Evolutionary conservation across 2,113 vertebrate species (phyloP), one percentile per base, ranked within the genome.

Genomic region (Psettodes erumei): DNA sequence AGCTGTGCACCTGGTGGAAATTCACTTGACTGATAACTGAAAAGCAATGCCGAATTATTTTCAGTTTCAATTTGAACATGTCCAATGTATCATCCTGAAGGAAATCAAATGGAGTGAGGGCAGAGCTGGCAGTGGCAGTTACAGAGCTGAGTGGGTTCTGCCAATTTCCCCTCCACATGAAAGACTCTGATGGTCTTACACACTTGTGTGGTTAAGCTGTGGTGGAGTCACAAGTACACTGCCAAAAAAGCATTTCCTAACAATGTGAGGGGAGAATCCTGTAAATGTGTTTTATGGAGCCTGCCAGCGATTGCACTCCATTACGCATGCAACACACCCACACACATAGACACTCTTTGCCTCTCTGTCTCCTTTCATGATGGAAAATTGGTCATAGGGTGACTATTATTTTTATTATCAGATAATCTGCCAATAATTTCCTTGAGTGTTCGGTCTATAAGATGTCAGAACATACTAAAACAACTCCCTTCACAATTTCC

Each of bases 51-150:
- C 58, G 61, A 81, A 83, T 75, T 82, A 82, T 81, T 85, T 86
- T 82, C 75, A 51, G 63, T 81, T 88, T 82, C 78, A 78, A 81
- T 79, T 86, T 81, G 54, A 79, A 84, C 71, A 71, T 71, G 74
- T 75, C 81, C 79, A 67, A 81, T 79, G 83, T 80, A 82, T 91
- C 79, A 87, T 77, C 77, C 81, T 69, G 68, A 40, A 81, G 75
- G 68, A 83, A 87, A 90, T 83, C 77, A 79, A 87, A 85, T 21
- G 4, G 81, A 80, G 81, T 38, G 43, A 42, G 67, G 43, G 76
- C 70, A 80, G 71, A 65, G 43, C 19, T 70, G 75, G 73, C 40
- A 43, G 15, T 51, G 63, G 72, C 64, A 59, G 81, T 67, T 82
- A 58, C 43, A 60, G 74, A 81, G 42, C 50, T 50, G 33, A 37